These are phyloP conservation scores for Glaucidium brasilianum DNA, from an alignment of 2,113 vertebrate species.

Conservation along the genomic window DNA sequence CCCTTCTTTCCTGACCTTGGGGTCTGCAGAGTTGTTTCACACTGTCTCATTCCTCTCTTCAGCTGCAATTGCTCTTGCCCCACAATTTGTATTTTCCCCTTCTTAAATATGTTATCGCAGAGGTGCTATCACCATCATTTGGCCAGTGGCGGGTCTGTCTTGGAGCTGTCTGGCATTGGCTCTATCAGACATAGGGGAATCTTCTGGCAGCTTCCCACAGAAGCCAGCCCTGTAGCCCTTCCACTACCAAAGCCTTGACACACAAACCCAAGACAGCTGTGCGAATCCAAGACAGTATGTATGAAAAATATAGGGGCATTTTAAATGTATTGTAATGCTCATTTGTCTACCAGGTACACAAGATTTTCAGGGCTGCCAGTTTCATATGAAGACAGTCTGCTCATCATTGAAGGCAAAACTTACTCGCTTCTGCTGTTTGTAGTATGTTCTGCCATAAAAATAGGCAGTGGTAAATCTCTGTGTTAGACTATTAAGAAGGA, in stretches of 20 bases:
- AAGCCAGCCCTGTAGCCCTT: background rate
- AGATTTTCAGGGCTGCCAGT: background rate
- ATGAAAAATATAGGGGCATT: background rate
- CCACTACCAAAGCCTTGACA: background rate
- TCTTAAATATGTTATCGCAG: background rate
- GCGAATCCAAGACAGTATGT: background rate
- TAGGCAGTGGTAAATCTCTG: rapidly evolving
- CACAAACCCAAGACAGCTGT: rapidly evolving
- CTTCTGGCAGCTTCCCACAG: background rate
- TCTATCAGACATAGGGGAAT: background rate
- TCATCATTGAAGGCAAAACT: background rate
- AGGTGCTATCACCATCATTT: rapidly evolving
- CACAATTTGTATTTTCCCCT: rapidly evolving
- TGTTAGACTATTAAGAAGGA: background rate
- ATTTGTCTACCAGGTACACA: background rate
- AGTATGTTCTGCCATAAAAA: background rate
- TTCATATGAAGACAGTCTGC: background rate
- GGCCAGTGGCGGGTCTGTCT: rapidly evolving
- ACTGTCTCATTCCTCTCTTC: background rate
- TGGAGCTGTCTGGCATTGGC: background rate
- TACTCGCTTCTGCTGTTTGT: background rate
- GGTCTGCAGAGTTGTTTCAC: background rate
- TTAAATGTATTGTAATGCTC: background rate
- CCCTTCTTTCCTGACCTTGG: too few species aligned
- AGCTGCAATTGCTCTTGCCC: background rate